These are phyloP conservation scores for Microtus oregoni DNA, from an alignment of 2,113 vertebrate genomes.

Conservation along the genomic window DNA sequence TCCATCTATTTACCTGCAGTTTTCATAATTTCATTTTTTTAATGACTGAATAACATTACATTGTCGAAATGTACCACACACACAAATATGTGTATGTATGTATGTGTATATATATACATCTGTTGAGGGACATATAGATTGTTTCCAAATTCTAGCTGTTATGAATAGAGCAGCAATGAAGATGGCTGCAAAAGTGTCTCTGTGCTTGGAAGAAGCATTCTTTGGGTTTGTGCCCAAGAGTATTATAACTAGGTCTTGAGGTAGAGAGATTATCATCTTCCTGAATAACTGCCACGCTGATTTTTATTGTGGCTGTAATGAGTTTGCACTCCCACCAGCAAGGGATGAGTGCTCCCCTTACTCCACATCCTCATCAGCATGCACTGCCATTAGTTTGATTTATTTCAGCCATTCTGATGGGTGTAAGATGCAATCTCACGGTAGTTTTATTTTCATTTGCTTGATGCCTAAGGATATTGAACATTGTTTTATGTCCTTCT, in stretches of 20 bases:
- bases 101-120: too few relatives aligned
- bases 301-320: not conserved
- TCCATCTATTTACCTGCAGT: not conserved
- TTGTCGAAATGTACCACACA: not conserved
- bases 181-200: not conserved
- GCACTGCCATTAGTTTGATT: not conserved
- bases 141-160: not conserved
- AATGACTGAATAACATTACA: not conserved
- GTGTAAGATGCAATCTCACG: not conserved
- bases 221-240: not conserved
- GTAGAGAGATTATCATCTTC: not conserved
- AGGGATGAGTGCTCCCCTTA: not conserved
- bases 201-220: not conserved
- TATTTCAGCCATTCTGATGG: not conserved
- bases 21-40: not conserved
- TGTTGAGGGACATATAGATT: not conserved
- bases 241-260: not conserved
- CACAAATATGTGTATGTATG: too few relatives aligned
- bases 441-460: not conserved
- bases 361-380: not conserved
- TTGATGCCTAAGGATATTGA: not conserved
- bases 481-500: not conserved
- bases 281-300: not conserved
- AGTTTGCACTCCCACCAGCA: not conserved
- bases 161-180: not conserved